Conservation (phyloP, 1,140 invertebrate genomes). For the Meloidogyne exigua region DNA sequence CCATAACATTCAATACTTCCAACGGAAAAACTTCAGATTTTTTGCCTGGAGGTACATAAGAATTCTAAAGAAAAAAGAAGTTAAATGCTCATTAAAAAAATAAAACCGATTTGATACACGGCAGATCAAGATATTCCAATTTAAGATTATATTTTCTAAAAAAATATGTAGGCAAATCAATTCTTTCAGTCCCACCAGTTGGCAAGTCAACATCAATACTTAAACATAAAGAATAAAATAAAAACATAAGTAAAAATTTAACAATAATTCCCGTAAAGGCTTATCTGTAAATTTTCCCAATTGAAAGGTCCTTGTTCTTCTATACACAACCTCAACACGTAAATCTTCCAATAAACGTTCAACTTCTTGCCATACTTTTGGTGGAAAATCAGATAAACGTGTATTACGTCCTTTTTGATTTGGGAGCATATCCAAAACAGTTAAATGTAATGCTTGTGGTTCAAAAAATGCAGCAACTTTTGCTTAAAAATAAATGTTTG, state of each 20-base stretch:
- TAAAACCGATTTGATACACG: slow-evolving; percentile 28
- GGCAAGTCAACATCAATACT: slow-evolving; percentile 23
- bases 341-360: slow-evolving; percentile 26
- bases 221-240: background rate
- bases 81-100: background rate
- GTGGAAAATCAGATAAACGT: background rate
- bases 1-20: slow-evolving; percentile 34
- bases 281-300: slow-evolving; percentile 33
- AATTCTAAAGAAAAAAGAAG: slow-evolving; percentile 16
- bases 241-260: background rate
- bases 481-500: slow-evolving; percentile 22
- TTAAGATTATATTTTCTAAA: slow-evolving; percentile 29
- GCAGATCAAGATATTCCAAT: slow-evolving; percentile 26
- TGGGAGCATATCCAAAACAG: slow-evolving; percentile 25
- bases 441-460: slow-evolving; percentile 14
- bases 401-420: background rate
- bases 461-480: slow-evolving; percentile 38
- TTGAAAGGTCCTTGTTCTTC: slow-evolving; percentile 29
- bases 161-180: slow-evolving; percentile 28
- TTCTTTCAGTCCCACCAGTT: slow-evolving; percentile 8
- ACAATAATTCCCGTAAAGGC: slow-evolving; percentile 28
- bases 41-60: slow-evolving; percentile 20
- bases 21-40: slow-evolving; percentile 32
- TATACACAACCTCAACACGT: slow-evolving; percentile 33
- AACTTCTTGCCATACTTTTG: slow-evolving; percentile 9